A percentile compares a stretch with the other conserved stretches of the same genome.
Evolutionary conservation across 1,140 invertebrate species (phyloP).

Genomic region (Ostrea edulis): DNA sequence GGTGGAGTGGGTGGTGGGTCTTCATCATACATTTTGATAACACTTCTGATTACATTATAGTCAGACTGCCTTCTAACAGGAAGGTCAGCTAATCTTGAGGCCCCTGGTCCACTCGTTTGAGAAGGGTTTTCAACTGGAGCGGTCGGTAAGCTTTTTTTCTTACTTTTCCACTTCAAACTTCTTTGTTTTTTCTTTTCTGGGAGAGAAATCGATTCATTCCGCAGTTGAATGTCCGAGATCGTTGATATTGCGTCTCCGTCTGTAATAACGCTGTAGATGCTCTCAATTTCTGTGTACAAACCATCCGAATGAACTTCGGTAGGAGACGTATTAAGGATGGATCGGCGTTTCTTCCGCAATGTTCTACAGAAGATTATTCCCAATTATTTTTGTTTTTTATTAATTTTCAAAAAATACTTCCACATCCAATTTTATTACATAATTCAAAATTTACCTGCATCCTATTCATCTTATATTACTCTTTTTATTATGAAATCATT

Average conservation of each 20-base stretch:
- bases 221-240: background rate
- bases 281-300: slow-evolving; percentile 6
- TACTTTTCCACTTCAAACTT: background rate
- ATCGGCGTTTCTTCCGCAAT: background rate
- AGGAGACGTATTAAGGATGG: background rate
- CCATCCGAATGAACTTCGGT: background rate
- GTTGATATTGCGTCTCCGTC: background rate
- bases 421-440: background rate
- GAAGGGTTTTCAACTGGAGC: background rate
- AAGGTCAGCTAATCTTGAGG: slow-evolving; percentile 8
- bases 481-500: too few species aligned
- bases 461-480: too few species aligned
- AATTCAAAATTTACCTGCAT: background rate
- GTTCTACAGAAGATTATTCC: background rate
- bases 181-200: slow-evolving; percentile 6
- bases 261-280: background rate
- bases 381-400: background rate
- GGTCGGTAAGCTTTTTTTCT: background rate
- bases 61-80: background rate
- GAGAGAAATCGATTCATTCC: background rate
- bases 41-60: background rate
- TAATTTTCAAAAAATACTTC: background rate
- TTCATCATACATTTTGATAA: background rate
- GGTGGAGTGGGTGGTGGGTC: background rate
- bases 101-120: background rate